Conservation (phyloP, 1,140 invertebrate genomes). For the Drosophila nannoptera region DNA sequence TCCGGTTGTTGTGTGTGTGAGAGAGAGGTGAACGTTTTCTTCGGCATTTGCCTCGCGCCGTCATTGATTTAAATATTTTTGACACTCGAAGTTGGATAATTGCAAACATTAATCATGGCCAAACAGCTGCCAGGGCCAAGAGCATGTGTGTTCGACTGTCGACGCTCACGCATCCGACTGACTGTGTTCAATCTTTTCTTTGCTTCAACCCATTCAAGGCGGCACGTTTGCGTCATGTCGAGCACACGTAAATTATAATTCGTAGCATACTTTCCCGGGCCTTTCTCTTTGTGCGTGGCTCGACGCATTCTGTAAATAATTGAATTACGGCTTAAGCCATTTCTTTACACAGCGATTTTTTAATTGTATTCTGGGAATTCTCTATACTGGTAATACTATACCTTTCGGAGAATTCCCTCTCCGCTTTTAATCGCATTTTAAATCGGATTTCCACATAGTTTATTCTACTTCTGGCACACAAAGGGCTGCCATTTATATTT, state of each 20-base stretch:
- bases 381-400: no score
- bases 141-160: slow-evolving; percentile 12
- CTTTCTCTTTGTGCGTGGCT: background rate
- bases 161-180: background rate
- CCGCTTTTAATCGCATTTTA: no score
- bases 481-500: background rate
- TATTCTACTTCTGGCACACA: background rate
- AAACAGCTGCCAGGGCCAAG: slow-evolving; percentile 45
- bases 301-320: no score
- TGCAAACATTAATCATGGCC: slow-evolving; percentile 72
- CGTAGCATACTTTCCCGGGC: slow-evolving; percentile 34
- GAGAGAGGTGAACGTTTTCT: slow-evolving; percentile 13
- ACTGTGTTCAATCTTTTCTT: no score
- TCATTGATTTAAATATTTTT: slow-evolving; percentile 78
- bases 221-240: slow-evolving; percentile 15
- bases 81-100: slow-evolving; percentile 71
- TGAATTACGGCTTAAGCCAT: no score
- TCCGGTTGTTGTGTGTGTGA: background rate
- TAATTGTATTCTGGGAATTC: no score
- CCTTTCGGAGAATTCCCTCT: no score
- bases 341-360: no score
- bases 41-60: slow-evolving; percentile 23
- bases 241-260: slow-evolving; percentile 22
- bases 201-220: slow-evolving; percentile 20
- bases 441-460: background rate